Evolutionary conservation across 2,888 invertebrate species (phyloP).

Genomic region (Carpatolechia fugitivella): DNA sequence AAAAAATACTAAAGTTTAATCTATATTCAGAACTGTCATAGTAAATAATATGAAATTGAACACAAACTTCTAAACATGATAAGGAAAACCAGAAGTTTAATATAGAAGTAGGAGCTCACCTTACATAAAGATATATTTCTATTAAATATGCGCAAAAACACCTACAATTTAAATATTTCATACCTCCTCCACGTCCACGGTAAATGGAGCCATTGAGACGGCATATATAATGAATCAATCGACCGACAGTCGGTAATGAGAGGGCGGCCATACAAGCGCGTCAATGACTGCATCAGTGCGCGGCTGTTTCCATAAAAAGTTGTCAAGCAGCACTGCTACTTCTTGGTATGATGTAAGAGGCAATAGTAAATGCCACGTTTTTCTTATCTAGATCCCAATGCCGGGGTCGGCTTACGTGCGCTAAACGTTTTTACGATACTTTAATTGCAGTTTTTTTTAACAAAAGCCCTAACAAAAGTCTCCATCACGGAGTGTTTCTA

Average conservation of each 20-base stretch:
- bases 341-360: slow-evolving; percentile 28
- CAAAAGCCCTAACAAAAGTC: slow-evolving; percentile 8
- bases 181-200: not conserved
- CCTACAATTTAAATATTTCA: not conserved
- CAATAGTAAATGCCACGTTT: slow-evolving; percentile 42
- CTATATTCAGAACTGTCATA: no score
- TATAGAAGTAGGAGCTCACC: no score
- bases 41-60: no score
- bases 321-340: slow-evolving; percentile 8
- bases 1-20: no score
- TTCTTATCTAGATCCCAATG: slow-evolving; percentile 51
- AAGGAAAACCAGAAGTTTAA: no score
- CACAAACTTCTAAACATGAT: no score
- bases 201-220: not conserved
- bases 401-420: slow-evolving; percentile 39
- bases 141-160: not conserved
- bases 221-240: not conserved
- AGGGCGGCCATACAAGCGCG: not conserved
- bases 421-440: slow-evolving; percentile 2
- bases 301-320: slow-evolving; percentile 6
- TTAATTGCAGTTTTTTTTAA: slow-evolving; percentile 3
- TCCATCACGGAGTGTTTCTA: no score
- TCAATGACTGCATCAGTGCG: not conserved
- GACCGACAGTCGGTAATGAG: not conserved
- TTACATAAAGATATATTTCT: no score